Percentiles rank a stretch among this genome's conserved stretches.
phyloP scores from a whole-genome alignment of 1,140 invertebrate species.

The Bombus fervidus region DNA sequence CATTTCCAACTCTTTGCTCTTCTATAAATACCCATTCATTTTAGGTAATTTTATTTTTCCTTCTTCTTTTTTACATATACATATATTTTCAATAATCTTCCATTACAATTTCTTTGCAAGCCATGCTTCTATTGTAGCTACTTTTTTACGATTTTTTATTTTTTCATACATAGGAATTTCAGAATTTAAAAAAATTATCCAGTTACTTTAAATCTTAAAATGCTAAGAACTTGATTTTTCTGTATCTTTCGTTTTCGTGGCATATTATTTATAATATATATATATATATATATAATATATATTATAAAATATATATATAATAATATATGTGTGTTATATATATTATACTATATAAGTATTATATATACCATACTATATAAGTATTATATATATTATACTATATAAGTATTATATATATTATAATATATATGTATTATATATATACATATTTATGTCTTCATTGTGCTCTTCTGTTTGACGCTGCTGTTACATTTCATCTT shows the following conservation, averaged over 20 bases:
- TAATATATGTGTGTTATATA: neutral
- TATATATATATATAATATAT: neutral
- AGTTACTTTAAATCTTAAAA: slow-evolving; percentile 2
- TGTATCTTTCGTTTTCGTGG: neutral
- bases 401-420: neutral
- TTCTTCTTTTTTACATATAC: neutral
- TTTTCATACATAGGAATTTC: neutral
- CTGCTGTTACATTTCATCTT: neutral
- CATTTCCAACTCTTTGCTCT: neutral
- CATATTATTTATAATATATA: neutral
- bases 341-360: neutral
- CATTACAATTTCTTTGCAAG: slow-evolving; percentile 24
- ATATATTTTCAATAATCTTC: neutral
- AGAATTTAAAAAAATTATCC: slow-evolving; percentile 29
- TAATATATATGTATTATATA: neutral
- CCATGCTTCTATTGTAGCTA: slow-evolving; percentile 33
- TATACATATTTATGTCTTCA: neutral
- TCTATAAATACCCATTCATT: neutral
- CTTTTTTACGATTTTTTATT: neutral
- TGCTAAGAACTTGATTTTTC: slow-evolving; percentile 12
- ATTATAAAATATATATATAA: neutral
- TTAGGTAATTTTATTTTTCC: neutral
- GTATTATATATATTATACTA: neutral
- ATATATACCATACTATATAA: neutral
- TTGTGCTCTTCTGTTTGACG: neutral